These are phyloP conservation scores for Chrysomallon squamiferum DNA, from an alignment of 1,140 invertebrate genomes.

Conservation along the genomic window DNA sequence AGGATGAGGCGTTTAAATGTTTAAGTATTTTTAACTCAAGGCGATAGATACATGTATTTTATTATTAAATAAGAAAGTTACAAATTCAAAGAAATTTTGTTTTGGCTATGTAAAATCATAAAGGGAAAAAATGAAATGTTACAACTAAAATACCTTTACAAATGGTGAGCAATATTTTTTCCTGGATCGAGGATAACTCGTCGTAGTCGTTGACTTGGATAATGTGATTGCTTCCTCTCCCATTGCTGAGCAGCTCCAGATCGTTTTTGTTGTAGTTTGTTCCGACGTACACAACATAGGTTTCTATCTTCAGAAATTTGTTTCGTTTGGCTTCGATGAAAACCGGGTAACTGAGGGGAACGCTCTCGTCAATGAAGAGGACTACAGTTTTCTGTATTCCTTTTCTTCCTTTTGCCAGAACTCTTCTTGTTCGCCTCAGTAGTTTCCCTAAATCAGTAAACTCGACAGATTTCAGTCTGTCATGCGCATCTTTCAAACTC, in stretches of 20 bases:
- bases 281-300: constrained; percentile 18
- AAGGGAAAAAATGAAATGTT: too few species aligned
- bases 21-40: too few species aligned
- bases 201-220: neutral
- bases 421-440: constrained; percentile 6
- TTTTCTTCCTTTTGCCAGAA: neutral
- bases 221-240: neutral
- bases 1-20: too few species aligned
- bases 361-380: constrained; percentile 17
- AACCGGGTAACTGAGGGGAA: neutral
- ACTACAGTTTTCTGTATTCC: constrained; percentile 13
- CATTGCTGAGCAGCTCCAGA: constrained; percentile 2
- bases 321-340: constrained; percentile 7
- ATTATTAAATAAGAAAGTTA: too few species aligned
- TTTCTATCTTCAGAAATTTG: constrained; percentile 16
- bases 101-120: too few species aligned
- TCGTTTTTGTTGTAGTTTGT: neutral
- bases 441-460: constrained; percentile 14
- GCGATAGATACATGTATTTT: too few species aligned
- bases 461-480: constrained; percentile 2
- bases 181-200: neutral
- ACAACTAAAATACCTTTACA: constrained; percentile 7
- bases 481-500: neutral
- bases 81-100: too few species aligned
- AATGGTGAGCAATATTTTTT: neutral